A percentile compares a stretch with the other conserved stretches of the same genome.
Conservation (phyloP, 1,140 invertebrate genomes). For the Bombus pyrosoma region DNA sequence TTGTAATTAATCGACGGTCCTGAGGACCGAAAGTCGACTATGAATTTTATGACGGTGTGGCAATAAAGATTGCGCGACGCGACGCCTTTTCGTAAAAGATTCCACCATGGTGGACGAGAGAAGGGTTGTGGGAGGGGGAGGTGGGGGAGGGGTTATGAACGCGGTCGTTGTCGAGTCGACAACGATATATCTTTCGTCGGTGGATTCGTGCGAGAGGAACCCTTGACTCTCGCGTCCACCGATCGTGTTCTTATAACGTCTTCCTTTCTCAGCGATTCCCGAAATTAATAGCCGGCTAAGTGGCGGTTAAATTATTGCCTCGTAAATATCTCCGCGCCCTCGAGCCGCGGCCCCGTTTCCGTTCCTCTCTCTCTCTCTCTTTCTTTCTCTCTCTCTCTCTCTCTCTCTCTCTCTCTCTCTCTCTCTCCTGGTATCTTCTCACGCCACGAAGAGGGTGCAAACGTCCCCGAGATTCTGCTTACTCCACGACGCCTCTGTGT, state of each 20-base stretch:
- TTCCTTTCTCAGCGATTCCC: constrained; percentile 78
- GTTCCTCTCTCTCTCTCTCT: constrained; percentile 49
- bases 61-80: constrained; percentile 45
- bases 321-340: constrained; percentile 78
- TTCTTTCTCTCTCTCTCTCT: not conserved
- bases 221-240: constrained; percentile 42
- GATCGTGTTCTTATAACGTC: constrained; percentile 70
- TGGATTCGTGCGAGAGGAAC: constrained; percentile 38
- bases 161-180: constrained; percentile 37
- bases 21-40: not conserved
- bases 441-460: constrained; percentile 61
- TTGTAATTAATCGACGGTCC: constrained; percentile 31
- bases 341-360: constrained; percentile 63
- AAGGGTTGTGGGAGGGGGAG: not conserved
- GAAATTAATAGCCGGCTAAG: constrained; percentile 80
- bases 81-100: constrained; percentile 10
- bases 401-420: constrained; percentile 55
- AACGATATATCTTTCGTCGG: constrained; percentile 49
- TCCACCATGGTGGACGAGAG: not conserved
- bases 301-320: constrained; percentile 81
- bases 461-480: constrained; percentile 59
- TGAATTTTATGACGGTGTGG: constrained; percentile 41
- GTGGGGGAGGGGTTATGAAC: constrained; percentile 17
- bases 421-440: too few relatives aligned
- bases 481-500: constrained; percentile 34